Base-by-base conservation (phyloP, 2,888 invertebrate species). In the Epistrophe eligans region DNA sequence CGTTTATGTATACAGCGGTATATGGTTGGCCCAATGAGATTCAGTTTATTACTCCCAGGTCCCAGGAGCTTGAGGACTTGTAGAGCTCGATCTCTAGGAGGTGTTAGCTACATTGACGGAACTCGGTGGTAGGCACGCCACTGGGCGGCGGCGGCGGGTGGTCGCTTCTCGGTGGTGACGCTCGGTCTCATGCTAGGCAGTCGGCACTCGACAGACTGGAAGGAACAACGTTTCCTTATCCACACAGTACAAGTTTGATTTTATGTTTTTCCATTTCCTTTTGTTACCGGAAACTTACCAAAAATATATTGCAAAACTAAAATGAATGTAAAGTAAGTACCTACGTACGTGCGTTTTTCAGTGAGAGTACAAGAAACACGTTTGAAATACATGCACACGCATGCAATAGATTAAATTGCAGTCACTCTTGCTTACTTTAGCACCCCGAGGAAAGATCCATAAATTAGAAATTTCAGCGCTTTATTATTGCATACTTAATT, bases 11-110 rank as follows among this genome's bases (percentile, higher is more conserved):
- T 77, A 50, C 35, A 71, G 66, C 71, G 71, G 79, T 71, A 40
- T 70, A 32, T n/a, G 38, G 71, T 60, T 80, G 57, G 76, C 43
- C 66, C 76, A 80, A 76, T 79, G 76, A 76, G 84, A 66, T 43
- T 77, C 84, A 71, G 84, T 84, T 84, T 84, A 84, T 80, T 80
- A 80, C 76, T 72, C 66, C 76, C 84, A 76, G 55, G 76, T 72
- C 66, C 71, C 84, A 66, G 45, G 71, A 58, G 76, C 48, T 48
- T 5, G n/a, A 66, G 48, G 32, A 66, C 28, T 48, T 52, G 70
- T 57, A 40, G 58, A 48, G n/a, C 32, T 24, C 38, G 15, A n/a
- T 60, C 11, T 35, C 15, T 57, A 24, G 43, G 11, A 57, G 64
- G 64, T 60, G 62, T 64, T 50, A 48, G 8, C 48, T 66, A 57